phyloP scores from a whole-genome alignment of 1,140 invertebrate species.

The Leptinotarsa defecta region DNA sequence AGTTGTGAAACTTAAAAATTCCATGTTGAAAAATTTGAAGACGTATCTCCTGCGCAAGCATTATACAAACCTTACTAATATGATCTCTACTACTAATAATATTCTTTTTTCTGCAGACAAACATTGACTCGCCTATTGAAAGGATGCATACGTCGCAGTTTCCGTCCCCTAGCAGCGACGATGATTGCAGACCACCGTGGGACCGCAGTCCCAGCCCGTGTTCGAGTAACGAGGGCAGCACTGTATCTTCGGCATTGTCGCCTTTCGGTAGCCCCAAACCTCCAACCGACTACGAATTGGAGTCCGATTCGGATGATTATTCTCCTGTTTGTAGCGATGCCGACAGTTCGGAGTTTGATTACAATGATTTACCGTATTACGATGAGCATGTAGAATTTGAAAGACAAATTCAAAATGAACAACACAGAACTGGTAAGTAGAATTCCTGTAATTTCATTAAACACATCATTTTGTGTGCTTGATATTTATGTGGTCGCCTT shows the following conservation, averaged over 20 bases:
- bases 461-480: not conserved
- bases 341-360: slow-evolving; percentile 51
- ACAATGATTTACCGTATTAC: not conserved
- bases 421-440: slow-evolving; percentile 11
- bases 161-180: slow-evolving; percentile 34
- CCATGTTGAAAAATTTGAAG: too few species aligned
- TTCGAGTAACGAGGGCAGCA: slow-evolving; percentile 36
- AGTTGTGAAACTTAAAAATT: too few species aligned
- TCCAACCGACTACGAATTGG: slow-evolving; percentile 27
- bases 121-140: not conserved
- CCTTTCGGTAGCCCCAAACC: slow-evolving; percentile 25
- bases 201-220: slow-evolving; percentile 35
- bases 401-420: slow-evolving; percentile 11
- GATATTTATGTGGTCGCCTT: too few species aligned
- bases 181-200: slow-evolving; percentile 28
- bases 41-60: too few species aligned
- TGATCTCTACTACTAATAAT: too few species aligned
- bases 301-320: slow-evolving; percentile 55
- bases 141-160: not conserved
- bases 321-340: slow-evolving; percentile 62
- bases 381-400: slow-evolving; percentile 6
- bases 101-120: too few species aligned
- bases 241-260: slow-evolving; percentile 20
- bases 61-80: too few species aligned
- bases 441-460: not conserved